Evolutionary conservation across 2,888 invertebrate genomes (phyloP), one percentile per base, ranked within the genome.

Genomic region (Eupeodes luniger): DNA sequence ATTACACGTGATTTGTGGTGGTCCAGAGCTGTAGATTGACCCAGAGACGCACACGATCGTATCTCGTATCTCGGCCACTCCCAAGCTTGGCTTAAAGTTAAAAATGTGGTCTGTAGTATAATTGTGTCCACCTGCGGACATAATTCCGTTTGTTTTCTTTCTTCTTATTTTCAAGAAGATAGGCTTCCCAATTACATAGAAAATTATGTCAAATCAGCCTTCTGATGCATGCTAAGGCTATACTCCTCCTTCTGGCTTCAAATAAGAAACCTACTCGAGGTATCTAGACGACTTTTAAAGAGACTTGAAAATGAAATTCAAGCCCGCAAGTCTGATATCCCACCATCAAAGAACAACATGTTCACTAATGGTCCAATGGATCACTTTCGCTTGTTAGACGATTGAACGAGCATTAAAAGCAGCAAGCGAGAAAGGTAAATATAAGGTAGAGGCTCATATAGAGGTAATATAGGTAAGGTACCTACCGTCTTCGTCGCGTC

Each of bases 321-420:
- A 80, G 80, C 47, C 64, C 44, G 14, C 55, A 19, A 75, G 74
- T n/a, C 49, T 16, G 40, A 27, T n/a, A 66, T 66, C 12, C 47
- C 27, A 27, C 40, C n/a, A 61, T 49, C 47, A 12, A 57, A 36
- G 57, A 55, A 79, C 74, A 82, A 78, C 55, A 78, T 81, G 74
- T 69, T 74, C 81, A 69, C 84, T 88, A 88, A 88, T 88, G 88
- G 81, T 55, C 74, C 81, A 84, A 83, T 88, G 84, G 85, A 81
- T 88, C 78, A 81, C 88, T 85, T 88, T 88, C 88, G 87, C 80
- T 87, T 84, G 72, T 85, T 78, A 81, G 74, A n/a, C 66, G 66
- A 66, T 27, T 49, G 66, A 66, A 47, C 47, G 27, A 49, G 14
- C 62, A 44, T 27, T 27, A 27, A 27, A 27, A 16, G 44, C 62